These are phyloP conservation scores for Eilema depressum DNA, from an alignment of 2,888 invertebrate species.

Conservation along the genomic window DNA sequence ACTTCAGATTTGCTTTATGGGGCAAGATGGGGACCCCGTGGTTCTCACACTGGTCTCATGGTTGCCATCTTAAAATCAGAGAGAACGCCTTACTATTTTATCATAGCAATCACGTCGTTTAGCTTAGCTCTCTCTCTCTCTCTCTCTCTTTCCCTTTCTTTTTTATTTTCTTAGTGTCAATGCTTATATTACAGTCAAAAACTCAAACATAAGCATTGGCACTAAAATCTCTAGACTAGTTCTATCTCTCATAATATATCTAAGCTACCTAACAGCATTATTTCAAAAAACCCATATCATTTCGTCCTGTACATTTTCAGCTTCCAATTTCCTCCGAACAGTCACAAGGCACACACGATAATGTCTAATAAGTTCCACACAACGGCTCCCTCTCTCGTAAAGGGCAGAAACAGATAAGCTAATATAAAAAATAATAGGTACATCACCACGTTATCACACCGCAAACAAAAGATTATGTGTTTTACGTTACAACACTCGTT, in stretches of 20 bases:
- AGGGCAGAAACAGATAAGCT: conserved; percentile 43
- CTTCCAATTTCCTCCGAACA: conserved; percentile 10
- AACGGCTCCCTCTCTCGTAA: conserved; percentile 33
- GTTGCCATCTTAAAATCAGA: too few species aligned
- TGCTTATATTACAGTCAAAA: too few species aligned
- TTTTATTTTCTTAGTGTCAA: too few species aligned
- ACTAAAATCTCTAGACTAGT: neutral
- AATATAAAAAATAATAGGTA: conserved; percentile 42
- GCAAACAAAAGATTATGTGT: conserved; percentile 33
- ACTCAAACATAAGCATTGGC: too few species aligned
- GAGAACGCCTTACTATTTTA: neutral
- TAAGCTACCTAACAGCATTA: neutral
- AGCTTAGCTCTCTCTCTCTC: neutral
- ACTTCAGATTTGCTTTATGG: too few species aligned
- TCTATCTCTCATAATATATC: neutral
- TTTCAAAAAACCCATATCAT: neutral
- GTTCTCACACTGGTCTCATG: too few species aligned
- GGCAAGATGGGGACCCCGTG: too few species aligned
- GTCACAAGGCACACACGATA: conserved; percentile 18
- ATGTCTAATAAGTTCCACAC: conserved; percentile 30
- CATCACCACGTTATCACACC: conserved; percentile 29
- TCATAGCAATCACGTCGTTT: neutral
- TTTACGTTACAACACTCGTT: conserved; percentile 6
- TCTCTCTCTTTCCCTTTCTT: too few species aligned
- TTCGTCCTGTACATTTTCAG: neutral